Evolutionary conservation across 1,140 invertebrate species (phyloP).

Genomic region (Pseudachorutes palmiensis): DNA sequence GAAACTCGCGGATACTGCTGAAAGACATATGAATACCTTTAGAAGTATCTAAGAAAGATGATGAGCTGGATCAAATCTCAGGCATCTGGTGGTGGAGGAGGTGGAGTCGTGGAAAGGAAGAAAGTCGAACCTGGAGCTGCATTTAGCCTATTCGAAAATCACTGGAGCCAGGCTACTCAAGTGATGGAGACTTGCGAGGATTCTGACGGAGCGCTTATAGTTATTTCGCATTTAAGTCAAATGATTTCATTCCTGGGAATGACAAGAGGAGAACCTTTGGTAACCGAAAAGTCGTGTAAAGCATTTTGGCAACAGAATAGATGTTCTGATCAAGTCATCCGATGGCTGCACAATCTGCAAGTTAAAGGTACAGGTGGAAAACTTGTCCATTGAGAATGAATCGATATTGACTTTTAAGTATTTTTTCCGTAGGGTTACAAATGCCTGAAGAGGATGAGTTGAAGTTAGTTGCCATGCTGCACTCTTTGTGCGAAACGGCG

Average conservation of each 20-base stretch:
- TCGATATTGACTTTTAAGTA: not conserved
- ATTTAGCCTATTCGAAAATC: constrained; percentile 30
- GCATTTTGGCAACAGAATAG: constrained; percentile 34
- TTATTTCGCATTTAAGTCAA: constrained; percentile 32
- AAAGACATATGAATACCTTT: no score
- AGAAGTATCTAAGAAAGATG: constrained; percentile 7
- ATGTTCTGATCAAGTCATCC: constrained; percentile 31
- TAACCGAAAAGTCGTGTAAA: constrained; percentile 24
- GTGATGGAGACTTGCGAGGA: constrained; percentile 27
- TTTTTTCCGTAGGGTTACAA: constrained; percentile 25
- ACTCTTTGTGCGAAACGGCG: constrained; percentile 31
- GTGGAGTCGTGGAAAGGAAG: constrained; percentile 17
- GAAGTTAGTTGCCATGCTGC: constrained; percentile 31
- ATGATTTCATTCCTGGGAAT: constrained; percentile 32
- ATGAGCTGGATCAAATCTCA: constrained; percentile 21
- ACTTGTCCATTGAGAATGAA: not conserved
- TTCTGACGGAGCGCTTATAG: constrained; percentile 25
- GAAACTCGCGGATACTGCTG: not conserved
- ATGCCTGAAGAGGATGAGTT: constrained; percentile 28
- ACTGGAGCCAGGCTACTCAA: constrained; percentile 32
- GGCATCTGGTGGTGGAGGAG: not conserved
- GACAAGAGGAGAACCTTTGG: constrained; percentile 17
- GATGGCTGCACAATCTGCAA: constrained; percentile 31
- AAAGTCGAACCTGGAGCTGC: constrained; percentile 30
- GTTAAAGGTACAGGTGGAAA: constrained; percentile 17